A percentile compares a stretch with the other conserved stretches of the same genome.
phyloP scores from a whole-genome alignment of 2,888 invertebrate genomes.

The Scelioninae gen. 1 region DNA sequence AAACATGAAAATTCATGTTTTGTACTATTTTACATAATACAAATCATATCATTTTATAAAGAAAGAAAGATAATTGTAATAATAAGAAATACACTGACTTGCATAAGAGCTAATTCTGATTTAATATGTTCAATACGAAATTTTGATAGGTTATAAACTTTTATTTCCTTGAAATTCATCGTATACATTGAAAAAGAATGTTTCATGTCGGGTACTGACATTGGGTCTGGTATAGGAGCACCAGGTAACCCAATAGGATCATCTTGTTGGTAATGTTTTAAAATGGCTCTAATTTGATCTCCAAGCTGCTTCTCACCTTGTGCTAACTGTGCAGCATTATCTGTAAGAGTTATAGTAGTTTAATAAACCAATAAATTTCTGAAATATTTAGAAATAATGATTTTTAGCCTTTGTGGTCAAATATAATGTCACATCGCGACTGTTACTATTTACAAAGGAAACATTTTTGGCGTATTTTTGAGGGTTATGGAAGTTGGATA shows the following conservation, averaged over 20 bases:
- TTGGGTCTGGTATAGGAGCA: conserved; percentile 91
- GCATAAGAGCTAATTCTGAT: conserved; percentile 90
- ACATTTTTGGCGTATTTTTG: too few species aligned
- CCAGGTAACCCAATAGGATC: conserved; percentile 93
- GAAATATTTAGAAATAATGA: too few species aligned
- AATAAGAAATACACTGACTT: conserved; percentile 85
- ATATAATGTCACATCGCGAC: too few species aligned
- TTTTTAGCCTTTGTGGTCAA: too few species aligned
- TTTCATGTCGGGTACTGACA: conserved; percentile 90
- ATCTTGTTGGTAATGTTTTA: conserved; percentile 92
- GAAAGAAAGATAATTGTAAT: too few species aligned
- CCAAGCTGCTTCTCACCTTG: conserved; percentile 89
- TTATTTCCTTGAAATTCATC: conserved; percentile 89
- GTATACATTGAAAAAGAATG: conserved; percentile 89
- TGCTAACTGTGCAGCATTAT: conserved; percentile 77
- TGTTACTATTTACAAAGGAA: too few species aligned
- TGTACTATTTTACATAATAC: too few species aligned
- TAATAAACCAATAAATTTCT: too few species aligned
- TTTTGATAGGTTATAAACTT: conserved; percentile 91
- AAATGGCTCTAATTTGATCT: conserved; percentile 88
- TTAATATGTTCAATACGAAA: conserved; percentile 90
- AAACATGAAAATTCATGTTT: too few species aligned
- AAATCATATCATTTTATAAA: too few species aligned
- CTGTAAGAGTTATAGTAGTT: too few species aligned
- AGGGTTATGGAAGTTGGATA: too few species aligned